Conservation (phyloP, 2,797 vertebrate species). For the Cirrhinus molitorella region DNA sequence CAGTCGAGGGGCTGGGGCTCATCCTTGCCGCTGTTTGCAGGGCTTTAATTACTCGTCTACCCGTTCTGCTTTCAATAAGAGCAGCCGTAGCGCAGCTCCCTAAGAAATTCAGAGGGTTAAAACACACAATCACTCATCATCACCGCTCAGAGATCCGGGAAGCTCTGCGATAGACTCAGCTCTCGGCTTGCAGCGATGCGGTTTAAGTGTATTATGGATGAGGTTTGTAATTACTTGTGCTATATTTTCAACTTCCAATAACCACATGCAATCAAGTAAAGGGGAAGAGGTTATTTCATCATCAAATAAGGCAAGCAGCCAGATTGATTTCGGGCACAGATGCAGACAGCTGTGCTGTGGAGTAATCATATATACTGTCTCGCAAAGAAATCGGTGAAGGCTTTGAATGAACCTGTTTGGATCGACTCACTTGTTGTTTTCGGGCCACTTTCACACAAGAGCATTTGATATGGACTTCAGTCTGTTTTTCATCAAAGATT, state of each 20-base stretch:
- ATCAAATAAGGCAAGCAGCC: conserved; percentile 57
- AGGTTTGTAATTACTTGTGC: conserved; percentile 74
- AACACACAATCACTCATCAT: conserved; percentile 81
- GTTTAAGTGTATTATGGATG: conserved; percentile 79
- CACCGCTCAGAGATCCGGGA: conserved; percentile 75
- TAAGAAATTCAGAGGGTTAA: conserved; percentile 75
- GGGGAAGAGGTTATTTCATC: conserved; percentile 66
- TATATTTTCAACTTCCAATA: conserved; percentile 68
- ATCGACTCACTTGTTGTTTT: conserved; percentile 18
- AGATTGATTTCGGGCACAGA: conserved; percentile 59
- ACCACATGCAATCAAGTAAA: conserved; percentile 65
- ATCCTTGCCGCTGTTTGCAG: conserved; percentile 79
- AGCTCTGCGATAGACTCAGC: conserved; percentile 76
- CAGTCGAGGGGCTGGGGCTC: conserved; percentile 78
- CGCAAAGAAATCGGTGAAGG: background rate
- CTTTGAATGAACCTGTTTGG: conserved; percentile 34
- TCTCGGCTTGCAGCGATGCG: conserved; percentile 72
- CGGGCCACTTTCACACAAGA: background rate
- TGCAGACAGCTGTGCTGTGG: conserved; percentile 36
- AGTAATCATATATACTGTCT: conserved; percentile 26
- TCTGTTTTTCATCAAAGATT: background rate
- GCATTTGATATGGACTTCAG: background rate
- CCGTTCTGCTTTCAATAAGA: conserved; percentile 83
- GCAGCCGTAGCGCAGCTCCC: conserved; percentile 73
- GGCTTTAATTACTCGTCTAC: conserved; percentile 84